Percentiles rank a stretch among this genome's conserved stretches.
Conservation (phyloP, 2,888 invertebrate genomes). For the Myopa testacea region DNA sequence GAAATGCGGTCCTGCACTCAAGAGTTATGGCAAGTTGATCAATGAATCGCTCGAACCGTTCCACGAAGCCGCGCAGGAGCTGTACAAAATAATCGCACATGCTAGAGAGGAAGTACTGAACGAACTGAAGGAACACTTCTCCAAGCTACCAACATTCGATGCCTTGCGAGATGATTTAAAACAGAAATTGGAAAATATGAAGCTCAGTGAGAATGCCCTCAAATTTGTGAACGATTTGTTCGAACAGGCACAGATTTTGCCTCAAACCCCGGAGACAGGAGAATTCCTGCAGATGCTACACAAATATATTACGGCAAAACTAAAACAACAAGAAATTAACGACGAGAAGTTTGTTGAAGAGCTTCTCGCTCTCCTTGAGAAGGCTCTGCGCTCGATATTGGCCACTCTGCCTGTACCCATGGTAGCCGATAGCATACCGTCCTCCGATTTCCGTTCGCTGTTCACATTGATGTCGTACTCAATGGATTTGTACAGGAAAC, state of each 20-base stretch:
- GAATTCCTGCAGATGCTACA: slow-evolving; percentile 73
- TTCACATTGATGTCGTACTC: slow-evolving; percentile 60
- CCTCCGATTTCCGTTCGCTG: slow-evolving; percentile 46
- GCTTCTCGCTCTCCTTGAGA: slow-evolving; percentile 72
- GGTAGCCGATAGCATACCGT: slow-evolving; percentile 24
- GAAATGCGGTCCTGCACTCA: slow-evolving; percentile 60
- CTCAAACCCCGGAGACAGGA: slow-evolving; percentile 76
- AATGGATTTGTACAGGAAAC: slow-evolving; percentile 64
- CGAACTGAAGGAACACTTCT: slow-evolving; percentile 69
- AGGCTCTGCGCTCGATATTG: slow-evolving; percentile 71
- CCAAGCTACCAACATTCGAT: slow-evolving; percentile 69
- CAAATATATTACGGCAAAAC: slow-evolving; percentile 76
- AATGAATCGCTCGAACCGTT: slow-evolving; percentile 65
- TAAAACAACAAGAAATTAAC: slow-evolving; percentile 72
- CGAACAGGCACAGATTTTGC: slow-evolving; percentile 71
- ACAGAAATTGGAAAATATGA: slow-evolving; percentile 63
- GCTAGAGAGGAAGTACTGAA: slow-evolving; percentile 54
- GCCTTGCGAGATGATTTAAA: slow-evolving; percentile 53
- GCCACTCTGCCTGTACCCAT: slow-evolving; percentile 46
- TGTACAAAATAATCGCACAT: slow-evolving; percentile 65
- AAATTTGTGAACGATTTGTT: slow-evolving; percentile 72
- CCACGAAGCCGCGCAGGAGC: slow-evolving; percentile 64
- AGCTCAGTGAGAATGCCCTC: slow-evolving; percentile 73
- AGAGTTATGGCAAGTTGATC: slow-evolving; percentile 65
- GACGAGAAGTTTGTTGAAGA: slow-evolving; percentile 74